Base-by-base conservation (phyloP, 1,140 invertebrate genomes). In the Pollicipes pollicipes region DNA sequence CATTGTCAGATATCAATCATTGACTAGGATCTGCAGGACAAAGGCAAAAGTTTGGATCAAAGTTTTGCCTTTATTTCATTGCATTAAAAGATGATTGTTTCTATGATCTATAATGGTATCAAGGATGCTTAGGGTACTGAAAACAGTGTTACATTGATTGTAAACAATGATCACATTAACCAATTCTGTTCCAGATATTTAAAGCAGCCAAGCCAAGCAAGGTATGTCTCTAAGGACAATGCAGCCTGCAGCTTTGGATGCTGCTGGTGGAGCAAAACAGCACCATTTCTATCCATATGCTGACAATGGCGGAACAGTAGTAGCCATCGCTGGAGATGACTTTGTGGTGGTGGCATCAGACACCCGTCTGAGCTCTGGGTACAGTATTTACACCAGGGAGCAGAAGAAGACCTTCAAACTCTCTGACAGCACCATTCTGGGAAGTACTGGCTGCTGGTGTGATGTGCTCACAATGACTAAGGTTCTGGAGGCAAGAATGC, bases 371-470 rank as follows among this genome's bases (percentile, higher is more conserved):
- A 92, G 88, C 79, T 84, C 88, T 73, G 95, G 95, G 0, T 96
- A 89, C 80, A 88, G 86, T 6, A 96, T 99, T 78, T 88, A 91
- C 72, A 90, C 90, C 0, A 85, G 96, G 30, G 84, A 93, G 31
- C 91, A 94, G 77, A 86, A 90, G 58, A 95, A 95, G 80, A 78
- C 94, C 8, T 93, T 93, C 73, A 79, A 84, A 73, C 79, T 95
- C 35, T 91, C 93, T 0, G 80, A 87, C 0, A 85, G 82, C 63
- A 96, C 95, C 35, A 87, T 98, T 68, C 81, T 99, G 63, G 95
- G 90, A 3, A 88, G 86, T 71, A 87, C 90, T 70, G 97, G 97
- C 45, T 98, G 97, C 80, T 97, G 97, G 92, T 96, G 95, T 76
- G 97, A 99, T 83, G 90, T 91, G n/a, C 82, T 98, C 1, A 94